Evolutionary conservation across 2,113 vertebrate genomes (phyloP), one percentile per base, ranked within the genome.

Genomic region (Pseudonaja textilis): DNA sequence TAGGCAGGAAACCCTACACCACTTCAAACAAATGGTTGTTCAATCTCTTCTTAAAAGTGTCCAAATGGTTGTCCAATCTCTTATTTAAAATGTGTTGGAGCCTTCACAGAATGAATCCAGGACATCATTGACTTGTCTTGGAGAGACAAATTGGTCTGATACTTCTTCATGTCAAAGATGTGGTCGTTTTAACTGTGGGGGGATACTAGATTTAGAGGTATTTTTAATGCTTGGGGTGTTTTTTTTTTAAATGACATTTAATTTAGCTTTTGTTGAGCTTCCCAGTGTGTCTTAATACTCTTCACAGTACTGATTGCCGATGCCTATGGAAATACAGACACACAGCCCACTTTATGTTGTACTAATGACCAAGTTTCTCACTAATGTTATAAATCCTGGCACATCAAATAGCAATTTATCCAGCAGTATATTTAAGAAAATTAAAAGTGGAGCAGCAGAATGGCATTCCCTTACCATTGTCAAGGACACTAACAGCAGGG

Each of bases 401-500:
- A 85, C 55, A 29, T 12, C 90, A 86, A 89, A 64, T 0, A 61
- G 11, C n/a, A 1, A 0, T 57, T 94, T 39, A 8, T 64, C 91
- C 74, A 69, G 55, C 74, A 94, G 81, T 64, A 29, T 89, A 95
- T 93, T 91, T 93, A 81, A 55, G 42, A 93, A 93, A 95, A 94
- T 95, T 96, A 92, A 69, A 97, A 95, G n/a, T 47, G 93, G 81
- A 88, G 12, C 85, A 95, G 91, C 89, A 92, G 90, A 95, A 74
- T 86, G 85, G 94, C 87, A 94, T 16, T 74, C 93, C 92, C 89
- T 92, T 95, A 93, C 89, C 69, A 93, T 18, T 93, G 91, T 47
- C 89, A 96, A 93, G 47, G 93, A 87, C 89, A 91, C 92, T 56
- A 93, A 88, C 90, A 92, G 81, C 96, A 92, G 81, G 88, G 93